A percentile compares a stretch with the other conserved stretches of the same genome.
phyloP scores from a whole-genome alignment of 2,797 vertebrate species.

The Melanotaenia nigrans region DNA sequence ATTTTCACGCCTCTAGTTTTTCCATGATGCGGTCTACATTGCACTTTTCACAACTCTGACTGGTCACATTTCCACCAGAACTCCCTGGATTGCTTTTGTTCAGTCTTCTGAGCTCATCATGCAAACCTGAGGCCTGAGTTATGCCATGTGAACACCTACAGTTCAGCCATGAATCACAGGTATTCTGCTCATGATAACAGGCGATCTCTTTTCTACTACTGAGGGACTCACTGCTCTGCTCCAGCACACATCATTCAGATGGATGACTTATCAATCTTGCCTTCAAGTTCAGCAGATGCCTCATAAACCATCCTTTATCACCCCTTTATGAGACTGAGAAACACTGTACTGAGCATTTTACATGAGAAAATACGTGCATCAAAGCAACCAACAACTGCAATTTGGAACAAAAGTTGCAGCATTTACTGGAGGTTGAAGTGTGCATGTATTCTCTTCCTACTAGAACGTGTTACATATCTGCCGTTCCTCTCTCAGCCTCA shows the following conservation, averaged over 20 bases:
- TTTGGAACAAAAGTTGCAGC: neutral
- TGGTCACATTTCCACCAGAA: neutral
- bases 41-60: neutral
- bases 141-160: neutral
- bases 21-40: neutral
- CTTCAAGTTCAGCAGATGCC: neutral
- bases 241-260: neutral
- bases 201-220: neutral
- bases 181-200: too few species aligned
- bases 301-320: neutral
- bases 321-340: neutral
- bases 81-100: neutral
- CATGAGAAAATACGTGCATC: neutral
- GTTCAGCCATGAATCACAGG: neutral
- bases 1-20: neutral
- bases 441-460: neutral
- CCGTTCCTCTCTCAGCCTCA: constrained; percentile 16
- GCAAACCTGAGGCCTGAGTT: neutral
- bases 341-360: neutral
- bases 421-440: neutral
- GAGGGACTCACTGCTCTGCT: neutral
- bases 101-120: neutral
- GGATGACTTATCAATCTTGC: neutral
- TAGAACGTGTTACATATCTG: neutral
- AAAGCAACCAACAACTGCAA: neutral